phyloP scores from a whole-genome alignment of 2,797 vertebrate species.

The Protonibea diacanthus region DNA sequence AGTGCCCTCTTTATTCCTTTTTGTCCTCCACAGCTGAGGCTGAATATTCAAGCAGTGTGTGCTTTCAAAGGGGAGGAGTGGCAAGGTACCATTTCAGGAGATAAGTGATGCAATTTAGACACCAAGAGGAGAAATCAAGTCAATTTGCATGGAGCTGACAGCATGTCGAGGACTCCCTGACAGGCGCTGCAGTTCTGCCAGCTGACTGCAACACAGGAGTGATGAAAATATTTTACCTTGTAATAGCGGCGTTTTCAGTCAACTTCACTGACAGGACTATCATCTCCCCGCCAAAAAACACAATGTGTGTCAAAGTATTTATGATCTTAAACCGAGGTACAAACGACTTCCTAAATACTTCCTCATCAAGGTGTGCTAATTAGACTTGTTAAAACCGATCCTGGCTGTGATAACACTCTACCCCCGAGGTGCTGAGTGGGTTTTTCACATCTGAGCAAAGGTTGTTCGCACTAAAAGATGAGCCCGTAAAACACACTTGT shows the following conservation, averaged over 20 bases:
- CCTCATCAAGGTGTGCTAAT: constrained; percentile 65
- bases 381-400: constrained; percentile 73
- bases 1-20: constrained; percentile 35
- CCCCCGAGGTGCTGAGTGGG: constrained; percentile 62
- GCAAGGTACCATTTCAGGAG: constrained; percentile 50
- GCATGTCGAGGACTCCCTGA: constrained; percentile 49
- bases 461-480: constrained; percentile 49
- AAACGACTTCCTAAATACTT: constrained; percentile 64
- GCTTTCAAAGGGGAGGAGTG: constrained; percentile 20
- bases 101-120: constrained; percentile 79
- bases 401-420: constrained; percentile 67
- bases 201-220: constrained; percentile 31
- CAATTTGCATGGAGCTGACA: constrained; percentile 66
- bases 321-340: constrained; percentile 55
- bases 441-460: constrained; percentile 52
- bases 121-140: constrained; percentile 65
- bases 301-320: constrained; percentile 35
- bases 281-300: constrained; percentile 6
- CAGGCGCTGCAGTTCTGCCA: constrained; percentile 32
- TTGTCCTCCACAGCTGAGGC: constrained; percentile 25
- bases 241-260: constrained; percentile 23
- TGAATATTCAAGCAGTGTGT: constrained; percentile 41
- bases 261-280: constrained; percentile 14
- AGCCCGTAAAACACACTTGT: constrained; percentile 58
- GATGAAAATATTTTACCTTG: constrained; percentile 33